phyloP scores from a whole-genome alignment of 2,113 vertebrate species.

The Brachyhypopomus occidentalis region DNA sequence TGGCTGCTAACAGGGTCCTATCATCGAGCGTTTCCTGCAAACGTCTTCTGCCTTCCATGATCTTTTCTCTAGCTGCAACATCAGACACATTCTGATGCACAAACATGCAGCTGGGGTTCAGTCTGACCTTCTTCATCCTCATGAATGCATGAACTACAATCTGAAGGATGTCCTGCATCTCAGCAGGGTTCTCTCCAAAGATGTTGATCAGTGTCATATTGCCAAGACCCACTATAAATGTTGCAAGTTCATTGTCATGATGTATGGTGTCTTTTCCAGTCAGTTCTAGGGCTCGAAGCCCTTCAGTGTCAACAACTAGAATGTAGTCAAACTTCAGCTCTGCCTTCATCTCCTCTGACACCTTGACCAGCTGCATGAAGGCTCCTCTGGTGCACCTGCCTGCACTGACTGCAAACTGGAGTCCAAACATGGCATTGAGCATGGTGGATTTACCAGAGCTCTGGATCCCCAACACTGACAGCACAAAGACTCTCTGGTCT shows the following conservation, averaged over 20 bases:
- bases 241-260: conserved; percentile 70
- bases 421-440: conserved; percentile 73
- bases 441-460: conserved; percentile 79
- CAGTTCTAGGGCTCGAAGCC: conserved; percentile 63
- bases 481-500: conserved; percentile 75
- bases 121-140: conserved; percentile 69
- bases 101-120: conserved; percentile 72
- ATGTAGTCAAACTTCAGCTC: conserved; percentile 60
- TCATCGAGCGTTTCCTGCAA: conserved; percentile 65
- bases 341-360: conserved; percentile 44
- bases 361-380: conserved; percentile 73
- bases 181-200: conserved; percentile 69
- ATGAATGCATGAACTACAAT: conserved; percentile 68
- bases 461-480: conserved; percentile 78
- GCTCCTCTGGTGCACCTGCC: conserved; percentile 74
- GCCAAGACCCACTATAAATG: conserved; percentile 69
- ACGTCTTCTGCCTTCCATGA: conserved; percentile 55
- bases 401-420: conserved; percentile 75
- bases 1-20: conserved; percentile 63
- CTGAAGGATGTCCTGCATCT: conserved; percentile 71
- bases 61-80: conserved; percentile 65
- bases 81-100: conserved; percentile 73
- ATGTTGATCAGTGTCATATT: conserved; percentile 71
- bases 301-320: conserved; percentile 71
- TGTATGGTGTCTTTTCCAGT: conserved; percentile 52